These are phyloP conservation scores for Sebastes itinus DNA, from an alignment of 2,797 vertebrate genomes.

Conservation along the genomic window DNA sequence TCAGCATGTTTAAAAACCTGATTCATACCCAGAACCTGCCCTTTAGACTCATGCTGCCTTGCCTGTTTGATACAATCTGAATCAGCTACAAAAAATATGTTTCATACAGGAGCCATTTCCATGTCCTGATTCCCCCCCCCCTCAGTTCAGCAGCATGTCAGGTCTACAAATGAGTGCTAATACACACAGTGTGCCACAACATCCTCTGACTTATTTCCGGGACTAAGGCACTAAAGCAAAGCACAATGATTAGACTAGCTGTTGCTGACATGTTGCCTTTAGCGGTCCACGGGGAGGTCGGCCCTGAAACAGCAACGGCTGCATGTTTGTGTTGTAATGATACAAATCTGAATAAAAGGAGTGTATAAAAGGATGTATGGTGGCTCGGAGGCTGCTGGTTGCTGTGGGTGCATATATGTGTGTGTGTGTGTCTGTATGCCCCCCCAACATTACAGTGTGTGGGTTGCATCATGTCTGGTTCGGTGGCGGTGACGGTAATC, in stretches of 20 bases:
- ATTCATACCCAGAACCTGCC: not conserved
- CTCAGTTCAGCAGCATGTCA: slow-evolving; percentile 3
- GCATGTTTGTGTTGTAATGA: slow-evolving; percentile 34
- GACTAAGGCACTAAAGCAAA: slow-evolving; percentile 4
- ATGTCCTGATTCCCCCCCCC: not conserved
- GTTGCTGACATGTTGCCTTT: slow-evolving; percentile 32
- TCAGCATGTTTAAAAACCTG: slow-evolving; percentile 39
- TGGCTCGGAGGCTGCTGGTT: slow-evolving; percentile 34
- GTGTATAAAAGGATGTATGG: not conserved
- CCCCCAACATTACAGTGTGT: not conserved
- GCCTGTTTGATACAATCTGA: slow-evolving; percentile 1
- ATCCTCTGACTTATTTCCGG: not conserved
- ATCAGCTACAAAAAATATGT: not conserved
- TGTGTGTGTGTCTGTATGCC: not conserved
- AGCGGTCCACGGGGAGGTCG: not conserved
- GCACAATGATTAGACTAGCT: slow-evolving; percentile 1
- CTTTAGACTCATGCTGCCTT: not conserved
- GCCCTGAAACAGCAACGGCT: slow-evolving; percentile 18
- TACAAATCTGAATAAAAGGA: not conserved
- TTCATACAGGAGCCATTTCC: slow-evolving; percentile 5
- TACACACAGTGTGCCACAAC: not conserved
- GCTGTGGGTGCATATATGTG: not conserved
- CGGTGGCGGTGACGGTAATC: not conserved
- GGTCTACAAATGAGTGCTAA: not conserved
- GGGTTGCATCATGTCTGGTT: slow-evolving; percentile 6